Conservation (phyloP, 1,140 invertebrate species). For the Conus ventricosus region DNA sequence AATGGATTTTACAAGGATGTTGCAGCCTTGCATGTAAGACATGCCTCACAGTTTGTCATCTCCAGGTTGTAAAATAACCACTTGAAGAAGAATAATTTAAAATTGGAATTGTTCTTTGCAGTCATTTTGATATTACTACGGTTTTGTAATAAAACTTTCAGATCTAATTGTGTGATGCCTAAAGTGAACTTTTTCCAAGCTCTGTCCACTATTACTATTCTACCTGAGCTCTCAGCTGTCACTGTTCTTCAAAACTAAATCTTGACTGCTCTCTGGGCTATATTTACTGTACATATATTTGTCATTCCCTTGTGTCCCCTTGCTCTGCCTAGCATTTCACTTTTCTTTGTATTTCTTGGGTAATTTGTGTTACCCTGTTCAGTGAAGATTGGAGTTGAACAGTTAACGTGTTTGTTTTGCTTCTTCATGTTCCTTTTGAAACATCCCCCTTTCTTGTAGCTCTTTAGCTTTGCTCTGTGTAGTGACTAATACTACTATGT, state of each 20-base stretch:
- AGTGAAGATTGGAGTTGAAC: neutral
- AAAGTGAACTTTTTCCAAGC: slow-evolving; percentile 6
- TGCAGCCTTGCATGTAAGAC: slow-evolving; percentile 31
- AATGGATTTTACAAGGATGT: slow-evolving; percentile 17
- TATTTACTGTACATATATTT: slow-evolving; percentile 21
- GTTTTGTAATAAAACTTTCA: slow-evolving; percentile 49
- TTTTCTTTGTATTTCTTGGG: neutral
- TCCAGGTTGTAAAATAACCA: slow-evolving; percentile 33
- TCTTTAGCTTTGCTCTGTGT: slow-evolving; percentile 31
- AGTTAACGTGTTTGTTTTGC: slow-evolving; percentile 13
- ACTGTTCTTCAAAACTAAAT: slow-evolving; percentile 7
- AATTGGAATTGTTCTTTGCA: slow-evolving; percentile 39
- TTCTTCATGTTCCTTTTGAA: slow-evolving; percentile 11
- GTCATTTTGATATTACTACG: slow-evolving; percentile 41
- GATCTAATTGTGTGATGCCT: slow-evolving; percentile 30
- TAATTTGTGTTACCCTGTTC: neutral
- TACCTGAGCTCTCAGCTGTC: slow-evolving; percentile 10
- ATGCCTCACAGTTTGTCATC: slow-evolving; percentile 28
- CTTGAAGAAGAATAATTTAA: slow-evolving; percentile 31
- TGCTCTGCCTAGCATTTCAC: neutral
- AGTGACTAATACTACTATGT: slow-evolving; percentile 16
- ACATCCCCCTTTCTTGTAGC: neutral
- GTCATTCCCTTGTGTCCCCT: neutral
- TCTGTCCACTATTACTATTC: neutral
- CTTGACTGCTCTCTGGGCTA: neutral